A percentile compares a stretch with the other conserved stretches of the same genome.
Evolutionary conservation across 2,797 vertebrate species (phyloP).

Genomic region (Rousettus madagascariensis): DNA sequence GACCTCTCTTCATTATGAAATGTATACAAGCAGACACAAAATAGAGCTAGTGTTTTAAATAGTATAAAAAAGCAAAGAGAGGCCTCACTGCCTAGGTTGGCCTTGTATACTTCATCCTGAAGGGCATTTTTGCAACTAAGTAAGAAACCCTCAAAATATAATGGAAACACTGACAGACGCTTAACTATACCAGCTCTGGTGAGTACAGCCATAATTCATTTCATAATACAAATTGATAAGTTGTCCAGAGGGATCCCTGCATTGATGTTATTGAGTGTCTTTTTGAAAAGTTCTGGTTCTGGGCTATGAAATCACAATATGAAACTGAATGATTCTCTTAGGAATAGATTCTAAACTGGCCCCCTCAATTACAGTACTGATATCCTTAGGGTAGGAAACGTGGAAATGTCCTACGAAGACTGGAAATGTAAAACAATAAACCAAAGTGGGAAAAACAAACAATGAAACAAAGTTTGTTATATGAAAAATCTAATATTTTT

Average conservation of each 20-base stretch:
- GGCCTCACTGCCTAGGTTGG: background rate
- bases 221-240: constrained; percentile 75
- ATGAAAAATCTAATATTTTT: constrained; percentile 51
- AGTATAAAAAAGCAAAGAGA: background rate
- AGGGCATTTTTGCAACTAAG: constrained; percentile 65
- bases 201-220: constrained; percentile 67
- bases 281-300: constrained; percentile 63
- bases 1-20: background rate
- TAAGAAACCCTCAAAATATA: constrained; percentile 60
- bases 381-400: background rate
- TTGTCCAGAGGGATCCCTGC: constrained; percentile 69
- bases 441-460: constrained; percentile 29
- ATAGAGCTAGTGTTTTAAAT: background rate
- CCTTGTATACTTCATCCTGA: constrained; percentile 42
- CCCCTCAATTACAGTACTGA: constrained; percentile 38
- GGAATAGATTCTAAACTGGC: constrained; percentile 37
- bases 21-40: background rate
- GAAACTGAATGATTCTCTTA: constrained; percentile 39
- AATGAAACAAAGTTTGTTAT: constrained; percentile 30
- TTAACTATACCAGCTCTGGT: constrained; percentile 73
- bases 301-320: constrained; percentile 50
- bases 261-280: constrained; percentile 62
- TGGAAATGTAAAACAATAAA: constrained; percentile 32
- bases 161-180: constrained; percentile 73
- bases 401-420: constrained; percentile 37